Evolutionary conservation across 2,888 invertebrate species (phyloP).

Genomic region (Agrochola litura): DNA sequence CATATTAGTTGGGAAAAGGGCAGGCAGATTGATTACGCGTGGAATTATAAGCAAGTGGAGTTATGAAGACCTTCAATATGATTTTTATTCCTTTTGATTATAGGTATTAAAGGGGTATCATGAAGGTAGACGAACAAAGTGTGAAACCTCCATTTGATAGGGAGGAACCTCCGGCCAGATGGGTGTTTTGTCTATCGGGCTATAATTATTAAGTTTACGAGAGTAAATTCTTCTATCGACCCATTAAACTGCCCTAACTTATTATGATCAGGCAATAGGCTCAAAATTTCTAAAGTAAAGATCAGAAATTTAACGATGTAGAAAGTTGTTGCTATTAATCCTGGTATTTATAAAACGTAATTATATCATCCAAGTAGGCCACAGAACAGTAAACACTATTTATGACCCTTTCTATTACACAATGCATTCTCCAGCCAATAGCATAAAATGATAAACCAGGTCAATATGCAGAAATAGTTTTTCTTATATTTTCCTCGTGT

Average conservation of each 20-base stretch:
- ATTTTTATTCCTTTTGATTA: neutral
- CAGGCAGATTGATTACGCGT: too few relatives aligned
- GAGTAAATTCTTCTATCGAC: neutral
- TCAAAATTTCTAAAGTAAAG: neutral
- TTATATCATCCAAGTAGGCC: slow-evolving; percentile 32
- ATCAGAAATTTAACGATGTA: neutral
- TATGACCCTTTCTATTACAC: slow-evolving; percentile 51
- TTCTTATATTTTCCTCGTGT: slow-evolving; percentile 45
- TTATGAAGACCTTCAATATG: too few relatives aligned
- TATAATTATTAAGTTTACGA: neutral
- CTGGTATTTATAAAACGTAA: slow-evolving; percentile 16
- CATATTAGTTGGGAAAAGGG: too few relatives aligned
- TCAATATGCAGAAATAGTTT: slow-evolving; percentile 65
- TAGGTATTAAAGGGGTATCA: neutral
- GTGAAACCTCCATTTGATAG: neutral
- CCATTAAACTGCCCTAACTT: neutral
- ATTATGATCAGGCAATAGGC: neutral
- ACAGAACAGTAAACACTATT: slow-evolving; percentile 56
- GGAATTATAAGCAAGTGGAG: too few relatives aligned
- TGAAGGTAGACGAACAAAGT: neutral
- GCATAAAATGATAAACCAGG: slow-evolving; percentile 44
- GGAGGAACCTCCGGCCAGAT: neutral
- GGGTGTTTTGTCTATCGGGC: neutral
- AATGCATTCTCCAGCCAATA: slow-evolving; percentile 51
- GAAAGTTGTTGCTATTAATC: slow-evolving; percentile 4